Evolutionary conservation across 1,140 invertebrate genomes (phyloP).

Genomic region (Lepidurus arcticus): DNA sequence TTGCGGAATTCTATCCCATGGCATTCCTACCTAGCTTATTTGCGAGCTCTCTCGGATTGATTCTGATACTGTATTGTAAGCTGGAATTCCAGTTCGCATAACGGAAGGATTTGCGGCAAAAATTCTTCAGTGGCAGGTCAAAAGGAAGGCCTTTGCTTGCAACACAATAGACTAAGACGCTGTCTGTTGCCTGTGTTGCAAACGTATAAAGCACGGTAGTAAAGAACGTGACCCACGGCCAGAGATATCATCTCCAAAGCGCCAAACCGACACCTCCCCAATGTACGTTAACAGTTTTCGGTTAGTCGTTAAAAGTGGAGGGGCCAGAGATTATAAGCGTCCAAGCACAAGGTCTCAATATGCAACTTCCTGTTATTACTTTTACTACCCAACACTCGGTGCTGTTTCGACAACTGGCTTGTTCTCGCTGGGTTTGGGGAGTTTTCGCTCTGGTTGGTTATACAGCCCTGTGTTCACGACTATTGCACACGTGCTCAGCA

Average conservation of each 20-base stretch:
- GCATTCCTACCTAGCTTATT: slow-evolving; percentile 6
- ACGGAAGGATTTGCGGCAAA: not conserved
- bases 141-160: not conserved
- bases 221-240: not conserved
- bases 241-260: not conserved
- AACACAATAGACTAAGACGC: not conserved
- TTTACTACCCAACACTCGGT: not conserved
- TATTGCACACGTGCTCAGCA: not conserved
- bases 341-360: not conserved
- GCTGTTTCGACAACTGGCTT: not conserved
- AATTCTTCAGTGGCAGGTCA: not conserved
- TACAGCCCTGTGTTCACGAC: not conserved
- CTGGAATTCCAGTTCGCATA: not conserved
- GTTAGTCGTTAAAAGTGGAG: not conserved
- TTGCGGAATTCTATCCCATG: not conserved
- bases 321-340: not conserved
- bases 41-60: not conserved
- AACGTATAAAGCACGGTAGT: not conserved
- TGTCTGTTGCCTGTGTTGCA: not conserved
- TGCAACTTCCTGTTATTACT: slow-evolving; percentile 15
- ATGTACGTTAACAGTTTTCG: not conserved
- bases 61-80: not conserved
- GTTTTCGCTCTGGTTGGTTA: not conserved
- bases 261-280: not conserved
- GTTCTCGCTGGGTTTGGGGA: not conserved